A percentile compares a stretch with the other conserved stretches of the same genome.
Evolutionary conservation across 2,113 vertebrate genomes (phyloP).

Genomic region (Carollia perspicillata): DNA sequence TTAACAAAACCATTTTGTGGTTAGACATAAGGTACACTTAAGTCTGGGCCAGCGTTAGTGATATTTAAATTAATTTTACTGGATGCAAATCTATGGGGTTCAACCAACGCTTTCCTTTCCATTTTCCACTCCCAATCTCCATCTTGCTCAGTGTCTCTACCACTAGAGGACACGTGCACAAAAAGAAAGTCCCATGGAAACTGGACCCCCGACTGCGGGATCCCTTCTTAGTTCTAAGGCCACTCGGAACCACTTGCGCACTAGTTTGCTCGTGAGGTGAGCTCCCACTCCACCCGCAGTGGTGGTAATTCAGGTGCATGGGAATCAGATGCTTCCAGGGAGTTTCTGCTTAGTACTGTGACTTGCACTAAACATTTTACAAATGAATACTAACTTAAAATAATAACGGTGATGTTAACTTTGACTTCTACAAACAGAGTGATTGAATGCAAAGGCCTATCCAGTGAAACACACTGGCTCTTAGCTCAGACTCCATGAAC

Average conservation of each 20-base stretch:
- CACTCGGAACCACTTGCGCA: neutral
- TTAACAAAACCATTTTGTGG: neutral
- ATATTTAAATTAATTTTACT: neutral
- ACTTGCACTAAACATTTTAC: neutral
- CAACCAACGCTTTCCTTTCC: neutral
- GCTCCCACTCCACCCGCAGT: rapidly evolving
- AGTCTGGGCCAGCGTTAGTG: neutral
- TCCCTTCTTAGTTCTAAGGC: neutral
- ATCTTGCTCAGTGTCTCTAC: neutral
- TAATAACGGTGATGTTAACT: neutral
- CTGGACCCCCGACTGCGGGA: neutral
- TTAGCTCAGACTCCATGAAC: constrained; percentile 6
- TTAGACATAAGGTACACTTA: neutral
- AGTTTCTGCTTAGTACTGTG: neutral
- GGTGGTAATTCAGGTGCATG: neutral
- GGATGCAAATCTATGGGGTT: neutral
- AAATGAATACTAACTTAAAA: neutral
- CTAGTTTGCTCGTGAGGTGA: neutral
- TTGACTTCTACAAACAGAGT: neutral
- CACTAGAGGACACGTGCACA: neutral
- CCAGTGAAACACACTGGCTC: neutral
- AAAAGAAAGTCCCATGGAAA: neutral
- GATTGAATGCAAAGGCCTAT: neutral
- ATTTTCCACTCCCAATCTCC: neutral
- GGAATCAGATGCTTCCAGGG: neutral